A percentile compares a stretch with the other conserved stretches of the same genome.
Evolutionary conservation across 2,797 vertebrate genomes (phyloP).

Genomic region (Esox lucius): DNA sequence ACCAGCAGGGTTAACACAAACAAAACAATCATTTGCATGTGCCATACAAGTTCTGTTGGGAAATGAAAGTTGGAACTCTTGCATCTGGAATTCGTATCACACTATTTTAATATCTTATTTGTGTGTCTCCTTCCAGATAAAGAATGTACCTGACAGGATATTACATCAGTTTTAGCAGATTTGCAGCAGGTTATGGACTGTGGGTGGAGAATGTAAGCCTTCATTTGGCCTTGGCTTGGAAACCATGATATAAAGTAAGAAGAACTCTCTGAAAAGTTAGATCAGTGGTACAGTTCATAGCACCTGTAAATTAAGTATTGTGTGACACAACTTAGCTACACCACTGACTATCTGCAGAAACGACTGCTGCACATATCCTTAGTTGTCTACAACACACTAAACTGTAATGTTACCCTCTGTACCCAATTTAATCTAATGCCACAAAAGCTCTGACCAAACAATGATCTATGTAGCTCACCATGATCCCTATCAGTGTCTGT

Average conservation of each 20-base stretch:
- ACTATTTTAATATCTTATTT: not conserved
- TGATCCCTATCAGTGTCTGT: not conserved
- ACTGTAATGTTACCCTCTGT: constrained; percentile 11
- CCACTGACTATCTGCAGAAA: not conserved
- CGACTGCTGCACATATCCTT: not conserved
- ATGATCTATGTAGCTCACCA: not conserved
- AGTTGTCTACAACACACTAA: not conserved
- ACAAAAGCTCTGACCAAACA: constrained; percentile 4
- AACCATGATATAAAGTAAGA: not conserved
- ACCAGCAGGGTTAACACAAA: not conserved
- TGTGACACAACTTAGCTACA: not conserved
- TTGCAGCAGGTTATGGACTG: not conserved
- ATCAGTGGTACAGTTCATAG: not conserved
- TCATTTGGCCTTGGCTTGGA: not conserved
- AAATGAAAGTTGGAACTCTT: not conserved
- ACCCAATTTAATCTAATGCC: constrained; percentile 21
- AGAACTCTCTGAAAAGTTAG: not conserved
- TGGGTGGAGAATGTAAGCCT: not conserved
- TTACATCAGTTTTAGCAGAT: not conserved
- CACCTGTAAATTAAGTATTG: not conserved
- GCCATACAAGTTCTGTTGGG: not conserved
- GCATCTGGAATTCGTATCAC: not conserved
- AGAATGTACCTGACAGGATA: not conserved
- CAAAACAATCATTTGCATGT: not conserved
- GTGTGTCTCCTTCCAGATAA: not conserved